These are phyloP conservation scores for Heterochromis multidens DNA, from an alignment of 2,113 vertebrate species.

Conservation along the genomic window DNA sequence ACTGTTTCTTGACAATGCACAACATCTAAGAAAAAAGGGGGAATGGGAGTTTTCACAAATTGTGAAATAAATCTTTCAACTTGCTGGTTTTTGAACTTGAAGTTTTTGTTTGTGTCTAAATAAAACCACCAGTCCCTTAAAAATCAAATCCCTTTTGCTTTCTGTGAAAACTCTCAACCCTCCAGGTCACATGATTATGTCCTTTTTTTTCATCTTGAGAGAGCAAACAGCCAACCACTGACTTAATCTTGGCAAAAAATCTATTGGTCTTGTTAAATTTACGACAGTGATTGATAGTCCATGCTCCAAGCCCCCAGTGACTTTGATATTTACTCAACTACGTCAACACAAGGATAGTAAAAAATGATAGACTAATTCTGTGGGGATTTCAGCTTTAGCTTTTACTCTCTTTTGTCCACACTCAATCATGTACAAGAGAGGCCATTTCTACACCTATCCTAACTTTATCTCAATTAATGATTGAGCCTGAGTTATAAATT, in stretches of 20 bases:
- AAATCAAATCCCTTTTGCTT: neutral
- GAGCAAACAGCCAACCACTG: neutral
- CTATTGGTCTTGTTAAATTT: slow-evolving; percentile 1
- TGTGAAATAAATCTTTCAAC: neutral
- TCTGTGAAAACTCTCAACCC: neutral
- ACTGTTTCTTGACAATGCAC: neutral
- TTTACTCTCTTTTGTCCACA: neutral
- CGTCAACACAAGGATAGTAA: neutral
- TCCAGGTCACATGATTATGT: neutral
- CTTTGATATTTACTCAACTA: neutral
- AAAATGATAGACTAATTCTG: neutral
- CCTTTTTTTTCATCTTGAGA: neutral
- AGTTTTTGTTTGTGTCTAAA: neutral
- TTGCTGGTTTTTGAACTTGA: neutral
- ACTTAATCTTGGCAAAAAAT: neutral
- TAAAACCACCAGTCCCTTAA: neutral
- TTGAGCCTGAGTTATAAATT: slow-evolving; percentile 17
- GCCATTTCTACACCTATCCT: slow-evolving; percentile 12
- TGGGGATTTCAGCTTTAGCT: neutral
- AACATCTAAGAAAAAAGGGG: neutral
- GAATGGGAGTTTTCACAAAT: neutral
- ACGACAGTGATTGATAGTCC: neutral
- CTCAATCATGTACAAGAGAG: slow-evolving; percentile 1
- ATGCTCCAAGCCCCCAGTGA: neutral
- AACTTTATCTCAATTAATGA: slow-evolving; percentile 42